A percentile compares a stretch with the other conserved stretches of the same genome.
phyloP scores from a whole-genome alignment of 2,113 vertebrate species.

The Urocolius indicus region DNA sequence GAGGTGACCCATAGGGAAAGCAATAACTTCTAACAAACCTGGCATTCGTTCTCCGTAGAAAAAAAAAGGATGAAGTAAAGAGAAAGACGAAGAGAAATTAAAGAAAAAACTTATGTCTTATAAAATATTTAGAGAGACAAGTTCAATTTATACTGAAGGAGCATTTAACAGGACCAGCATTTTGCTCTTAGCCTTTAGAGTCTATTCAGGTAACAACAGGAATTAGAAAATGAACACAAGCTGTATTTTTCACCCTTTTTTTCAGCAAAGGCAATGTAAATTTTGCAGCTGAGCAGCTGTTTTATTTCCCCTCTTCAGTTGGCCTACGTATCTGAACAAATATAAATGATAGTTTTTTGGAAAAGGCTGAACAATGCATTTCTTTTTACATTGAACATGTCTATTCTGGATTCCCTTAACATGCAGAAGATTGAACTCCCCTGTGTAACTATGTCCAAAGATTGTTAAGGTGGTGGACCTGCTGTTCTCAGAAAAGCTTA shows the following conservation, averaged over 20 bases:
- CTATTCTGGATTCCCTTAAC: neutral
- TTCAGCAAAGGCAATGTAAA: neutral
- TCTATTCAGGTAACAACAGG: neutral
- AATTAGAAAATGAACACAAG: neutral
- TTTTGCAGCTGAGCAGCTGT: neutral
- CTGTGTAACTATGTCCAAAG: neutral
- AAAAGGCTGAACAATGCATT: neutral
- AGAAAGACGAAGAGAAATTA: constrained; percentile 40
- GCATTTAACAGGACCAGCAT: neutral
- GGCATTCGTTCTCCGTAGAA: neutral
- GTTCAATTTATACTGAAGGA: neutral
- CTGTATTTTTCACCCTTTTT: neutral
- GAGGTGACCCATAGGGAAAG: constrained; percentile 41
- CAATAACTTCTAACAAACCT: constrained; percentile 38
- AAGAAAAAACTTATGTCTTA: constrained; percentile 5
- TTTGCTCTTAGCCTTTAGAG: neutral
- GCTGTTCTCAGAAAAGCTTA: neutral
- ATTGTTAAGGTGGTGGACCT: neutral
- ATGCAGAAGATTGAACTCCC: neutral
- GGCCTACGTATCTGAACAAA: neutral
- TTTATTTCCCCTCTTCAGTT: neutral
- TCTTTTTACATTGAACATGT: neutral
- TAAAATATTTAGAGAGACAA: constrained; percentile 49
- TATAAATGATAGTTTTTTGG: neutral
- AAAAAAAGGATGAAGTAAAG: constrained; percentile 48